Base-by-base conservation (phyloP, 2,113 vertebrate species). In the Menura novaehollandiae region DNA sequence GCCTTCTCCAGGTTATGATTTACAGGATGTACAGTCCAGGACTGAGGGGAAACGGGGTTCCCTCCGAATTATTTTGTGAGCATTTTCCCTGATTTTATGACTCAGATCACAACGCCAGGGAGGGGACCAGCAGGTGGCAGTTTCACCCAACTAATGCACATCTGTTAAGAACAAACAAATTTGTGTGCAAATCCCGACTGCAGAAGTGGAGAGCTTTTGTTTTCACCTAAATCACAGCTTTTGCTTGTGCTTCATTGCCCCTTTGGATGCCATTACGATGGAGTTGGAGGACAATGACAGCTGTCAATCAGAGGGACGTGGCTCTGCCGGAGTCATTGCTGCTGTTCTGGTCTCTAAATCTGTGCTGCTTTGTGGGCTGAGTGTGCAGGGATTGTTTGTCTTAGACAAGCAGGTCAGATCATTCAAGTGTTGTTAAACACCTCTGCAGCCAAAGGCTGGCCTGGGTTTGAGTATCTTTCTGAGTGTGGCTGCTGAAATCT, bases 121-220 rank as follows among this genome's bases (percentile, higher is more conserved):
- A 53, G 46, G 46, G 44, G 6, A 56, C 91, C 96, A 14, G 91
- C 56, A 97, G 96, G 47, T 93, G 96, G 96, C 95, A 75, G 43
- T 21, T 95, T 33, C 83, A 26, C 22, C 72, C 94, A 88, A 32
- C 6, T 28, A 88, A 92, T 75, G 5, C 51, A 1, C 7, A 17
- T 2, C 6, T 2, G 2, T 1, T 4, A 0, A 2, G 18, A 0
- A 0, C 9, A 51, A 43, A 9, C 4, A 3, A 3, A 44, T 26
- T 4, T 6, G 6, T 21, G 0, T 0, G 1, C 4, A 8, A 59
- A 7, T 2, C 0, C 11, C 1, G 30, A 1, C 21, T 10, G 37
- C 11, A 2, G 7, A 23, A 49, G 32, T 0, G 13, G 2, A 13
- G 6, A 21, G 52, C 5, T 41, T 35, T 7, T 0, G 35, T 0